These are phyloP conservation scores for Trypoxylon attenuatum DNA, from an alignment of 2,888 invertebrate genomes.

Conservation along the genomic window DNA sequence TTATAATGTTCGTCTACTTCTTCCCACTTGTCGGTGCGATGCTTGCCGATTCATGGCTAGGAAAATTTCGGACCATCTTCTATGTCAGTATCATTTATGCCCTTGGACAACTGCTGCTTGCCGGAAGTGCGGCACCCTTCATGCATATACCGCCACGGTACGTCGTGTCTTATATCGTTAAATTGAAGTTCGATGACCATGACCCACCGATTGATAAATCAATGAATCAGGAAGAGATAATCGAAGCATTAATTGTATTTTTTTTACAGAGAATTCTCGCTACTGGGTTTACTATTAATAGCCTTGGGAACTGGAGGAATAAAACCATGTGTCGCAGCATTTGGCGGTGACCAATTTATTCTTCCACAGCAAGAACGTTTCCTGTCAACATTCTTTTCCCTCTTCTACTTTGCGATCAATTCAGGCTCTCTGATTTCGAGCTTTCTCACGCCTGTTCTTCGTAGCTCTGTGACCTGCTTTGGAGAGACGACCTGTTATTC, in stretches of 20 bases:
- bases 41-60: constrained; percentile 93
- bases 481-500: constrained; percentile 87
- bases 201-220: too few relatives aligned
- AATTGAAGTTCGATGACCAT: too few relatives aligned
- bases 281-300: constrained; percentile 83
- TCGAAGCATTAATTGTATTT: too few relatives aligned
- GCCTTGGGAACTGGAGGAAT: constrained; percentile 96
- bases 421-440: constrained; percentile 92
- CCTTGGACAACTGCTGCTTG: constrained; percentile 86
- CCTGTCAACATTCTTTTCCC: constrained; percentile 90
- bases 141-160: constrained; percentile 79
- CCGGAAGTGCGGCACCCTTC: constrained; percentile 81
- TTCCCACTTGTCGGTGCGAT: constrained; percentile 94
- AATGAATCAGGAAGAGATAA: too few relatives aligned
- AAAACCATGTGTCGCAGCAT: constrained; percentile 96
- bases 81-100: constrained; percentile 93
- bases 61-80: constrained; percentile 93
- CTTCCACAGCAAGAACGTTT: constrained; percentile 87
- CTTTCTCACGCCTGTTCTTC: constrained; percentile 89
- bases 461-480: constrained; percentile 87
- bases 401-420: constrained; percentile 96
- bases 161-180: not conserved
- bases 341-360: constrained; percentile 95
- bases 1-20: constrained; percentile 92
- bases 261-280: constrained; percentile 79